Evolutionary conservation across 1,140 invertebrate species (phyloP).

Genomic region (Augochlora pura): DNA sequence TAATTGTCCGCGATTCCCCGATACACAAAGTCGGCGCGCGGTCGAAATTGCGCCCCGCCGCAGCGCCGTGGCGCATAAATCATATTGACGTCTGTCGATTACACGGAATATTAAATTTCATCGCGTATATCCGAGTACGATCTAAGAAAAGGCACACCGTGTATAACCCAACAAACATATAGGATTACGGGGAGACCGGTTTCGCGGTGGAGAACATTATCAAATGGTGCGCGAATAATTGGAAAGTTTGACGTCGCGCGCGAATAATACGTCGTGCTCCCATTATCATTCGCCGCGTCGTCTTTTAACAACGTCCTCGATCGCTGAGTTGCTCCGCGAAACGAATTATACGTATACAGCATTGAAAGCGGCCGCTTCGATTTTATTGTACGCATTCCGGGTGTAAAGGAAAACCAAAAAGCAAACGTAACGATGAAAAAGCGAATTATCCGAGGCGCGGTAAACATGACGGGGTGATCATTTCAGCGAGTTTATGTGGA

Average conservation of each 20-base stretch:
- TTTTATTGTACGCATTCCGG: no score
- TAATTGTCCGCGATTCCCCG: not conserved
- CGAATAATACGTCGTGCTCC: not conserved
- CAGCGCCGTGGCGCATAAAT: conserved; percentile 9
- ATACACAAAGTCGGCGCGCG: not conserved
- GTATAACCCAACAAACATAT: conserved; percentile 44
- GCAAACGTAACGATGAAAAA: no score
- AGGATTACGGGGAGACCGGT: conserved; percentile 53
- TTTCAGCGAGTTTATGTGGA: no score
- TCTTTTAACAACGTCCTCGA: not conserved
- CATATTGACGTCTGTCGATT: conserved; percentile 16
- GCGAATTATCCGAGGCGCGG: no score
- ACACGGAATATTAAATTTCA: conserved; percentile 52
- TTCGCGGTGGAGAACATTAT: not conserved
- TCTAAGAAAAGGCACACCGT: conserved; percentile 24
- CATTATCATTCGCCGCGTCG: not conserved
- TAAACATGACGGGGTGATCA: no score
- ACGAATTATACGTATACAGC: no score
- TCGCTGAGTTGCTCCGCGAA: not conserved
- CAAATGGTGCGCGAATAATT: not conserved
- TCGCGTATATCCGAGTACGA: conserved; percentile 34
- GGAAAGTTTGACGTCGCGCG: not conserved
- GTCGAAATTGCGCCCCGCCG: not conserved
- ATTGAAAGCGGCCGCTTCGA: no score
- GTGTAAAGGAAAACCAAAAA: no score